phyloP scores from a whole-genome alignment of 2,797 vertebrate genomes.

The Premnoplex brunnescens region DNA sequence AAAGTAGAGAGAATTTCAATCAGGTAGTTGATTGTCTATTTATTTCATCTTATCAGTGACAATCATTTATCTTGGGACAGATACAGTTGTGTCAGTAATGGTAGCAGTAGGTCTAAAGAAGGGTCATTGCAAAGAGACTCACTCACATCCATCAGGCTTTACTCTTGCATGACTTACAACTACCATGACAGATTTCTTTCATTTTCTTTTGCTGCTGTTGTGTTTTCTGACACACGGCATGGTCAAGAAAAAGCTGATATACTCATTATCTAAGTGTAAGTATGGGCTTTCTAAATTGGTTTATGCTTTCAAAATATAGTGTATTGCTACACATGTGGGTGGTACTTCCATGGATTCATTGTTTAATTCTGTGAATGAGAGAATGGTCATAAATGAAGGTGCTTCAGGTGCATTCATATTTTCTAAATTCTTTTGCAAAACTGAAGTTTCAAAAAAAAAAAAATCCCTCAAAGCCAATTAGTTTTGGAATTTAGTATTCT shows the following conservation, averaged over 20 bases:
- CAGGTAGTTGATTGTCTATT: constrained; percentile 26
- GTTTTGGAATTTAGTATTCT: constrained; percentile 21
- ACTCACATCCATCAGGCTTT: not conserved
- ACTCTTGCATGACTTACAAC: not conserved
- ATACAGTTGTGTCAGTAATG: not conserved
- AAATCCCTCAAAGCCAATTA: not conserved
- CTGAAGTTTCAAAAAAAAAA: not conserved
- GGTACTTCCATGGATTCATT: not conserved
- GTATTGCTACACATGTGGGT: not conserved
- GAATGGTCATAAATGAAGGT: constrained; percentile 27
- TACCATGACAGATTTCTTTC: constrained; percentile 20
- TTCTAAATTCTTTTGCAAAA: constrained; percentile 36
- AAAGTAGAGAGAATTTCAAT: constrained; percentile 15
- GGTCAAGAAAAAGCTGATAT: constrained; percentile 21
- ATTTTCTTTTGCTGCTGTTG: not conserved
- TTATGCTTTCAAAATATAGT: constrained; percentile 44
- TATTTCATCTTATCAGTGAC: constrained; percentile 42
- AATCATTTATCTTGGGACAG: constrained; percentile 35
- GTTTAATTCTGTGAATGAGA: constrained; percentile 46
- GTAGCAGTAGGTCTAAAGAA: not conserved
- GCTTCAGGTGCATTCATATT: constrained; percentile 18
- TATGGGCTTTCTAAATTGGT: constrained; percentile 5
- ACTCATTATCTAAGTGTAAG: not conserved
- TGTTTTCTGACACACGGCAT: constrained; percentile 27
- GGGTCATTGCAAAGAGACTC: constrained; percentile 43